These are phyloP conservation scores for Heterotis niloticus DNA, from an alignment of 2,113 vertebrate species.

Conservation along the genomic window DNA sequence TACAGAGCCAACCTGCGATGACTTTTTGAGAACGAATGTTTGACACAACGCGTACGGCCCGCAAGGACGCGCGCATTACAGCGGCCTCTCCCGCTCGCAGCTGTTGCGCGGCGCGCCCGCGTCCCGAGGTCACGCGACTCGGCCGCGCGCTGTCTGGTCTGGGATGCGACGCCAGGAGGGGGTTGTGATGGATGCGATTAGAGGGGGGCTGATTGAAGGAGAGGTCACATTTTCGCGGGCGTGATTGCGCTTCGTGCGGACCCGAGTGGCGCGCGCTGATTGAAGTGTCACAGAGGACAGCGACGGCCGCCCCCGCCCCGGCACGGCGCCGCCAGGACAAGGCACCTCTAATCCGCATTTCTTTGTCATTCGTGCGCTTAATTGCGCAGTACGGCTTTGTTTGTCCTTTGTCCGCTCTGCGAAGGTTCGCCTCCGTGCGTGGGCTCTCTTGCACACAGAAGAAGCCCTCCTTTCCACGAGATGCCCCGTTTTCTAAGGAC, in stretches of 20 bases:
- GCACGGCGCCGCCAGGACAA: not conserved
- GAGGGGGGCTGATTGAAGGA: slow-evolving; percentile 68
- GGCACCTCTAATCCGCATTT: not conserved
- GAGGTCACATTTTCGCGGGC: slow-evolving; percentile 70
- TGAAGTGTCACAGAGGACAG: slow-evolving; percentile 57
- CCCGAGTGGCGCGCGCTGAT: slow-evolving; percentile 61
- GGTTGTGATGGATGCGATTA: slow-evolving; percentile 74
- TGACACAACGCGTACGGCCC: not conserved
- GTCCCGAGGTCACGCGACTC: slow-evolving; percentile 44
- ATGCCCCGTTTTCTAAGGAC: no score
- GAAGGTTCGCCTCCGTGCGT: not conserved
- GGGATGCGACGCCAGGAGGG: slow-evolving; percentile 65
- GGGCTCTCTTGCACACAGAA: no score
- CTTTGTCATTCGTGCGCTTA: not conserved
- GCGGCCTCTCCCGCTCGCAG: slow-evolving; percentile 48
- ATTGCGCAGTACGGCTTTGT: not conserved
- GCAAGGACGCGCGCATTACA: slow-evolving; percentile 41
- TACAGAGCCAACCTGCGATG: no score
- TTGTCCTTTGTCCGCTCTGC: not conserved
- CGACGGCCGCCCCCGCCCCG: not conserved
- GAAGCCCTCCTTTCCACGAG: no score
- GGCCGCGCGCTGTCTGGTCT: slow-evolving; percentile 48
- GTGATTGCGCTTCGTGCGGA: slow-evolving; percentile 71
- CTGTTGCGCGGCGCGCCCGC: slow-evolving; percentile 52
- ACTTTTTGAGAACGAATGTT: no score